Base-by-base conservation (phyloP, 2,797 vertebrate species). In the Babyrousa celebensis region DNA sequence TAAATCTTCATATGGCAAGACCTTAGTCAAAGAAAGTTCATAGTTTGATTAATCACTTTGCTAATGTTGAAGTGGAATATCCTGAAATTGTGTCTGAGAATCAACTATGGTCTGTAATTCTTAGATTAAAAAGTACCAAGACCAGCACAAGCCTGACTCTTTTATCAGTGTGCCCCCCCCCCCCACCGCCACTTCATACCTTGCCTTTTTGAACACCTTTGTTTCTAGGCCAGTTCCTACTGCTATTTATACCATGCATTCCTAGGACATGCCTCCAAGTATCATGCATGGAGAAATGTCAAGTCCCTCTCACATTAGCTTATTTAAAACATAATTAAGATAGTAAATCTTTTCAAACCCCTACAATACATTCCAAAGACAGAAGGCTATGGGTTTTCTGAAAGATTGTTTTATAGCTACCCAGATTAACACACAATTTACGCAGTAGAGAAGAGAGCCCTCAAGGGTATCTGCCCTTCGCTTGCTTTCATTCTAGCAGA, bases 271-370 rank as follows among this genome's bases (percentile, higher is more conserved):
- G 14, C 21, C 54, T 75, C 17, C 7, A 74, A n/a, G 36, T 71
- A 56, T 56, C 32, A 63, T 75, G 17, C 32, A 12, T 77, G 56
- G 40, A 72, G 58, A 84, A 80, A 68, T 91, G 12, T 17, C 68
- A 88, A 36, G 91, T 80, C 32, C 58, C 95, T 95, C 91, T 74
- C 43, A 63, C 32, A 60, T 74, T 93, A 85, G 27, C 27, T 92
- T 91, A 80, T 78, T 95, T 92, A 91, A 96, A 92, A 92, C 32
- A 67, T 95, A 93, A 95, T 60, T 92, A 48, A 89, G 89, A 75
- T 56, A 56, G 12, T 89, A 91, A 67, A 71, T 89, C 9, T 56
- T 90, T 58, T 79, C 87, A 94, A 84, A 48, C 89, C 2, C 12
- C 4, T 83, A 1, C 65, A 67, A 32, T 68, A 78, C 77, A 89